Evolutionary conservation across 2,888 invertebrate species (phyloP).

Genomic region (Tachina fera): DNA sequence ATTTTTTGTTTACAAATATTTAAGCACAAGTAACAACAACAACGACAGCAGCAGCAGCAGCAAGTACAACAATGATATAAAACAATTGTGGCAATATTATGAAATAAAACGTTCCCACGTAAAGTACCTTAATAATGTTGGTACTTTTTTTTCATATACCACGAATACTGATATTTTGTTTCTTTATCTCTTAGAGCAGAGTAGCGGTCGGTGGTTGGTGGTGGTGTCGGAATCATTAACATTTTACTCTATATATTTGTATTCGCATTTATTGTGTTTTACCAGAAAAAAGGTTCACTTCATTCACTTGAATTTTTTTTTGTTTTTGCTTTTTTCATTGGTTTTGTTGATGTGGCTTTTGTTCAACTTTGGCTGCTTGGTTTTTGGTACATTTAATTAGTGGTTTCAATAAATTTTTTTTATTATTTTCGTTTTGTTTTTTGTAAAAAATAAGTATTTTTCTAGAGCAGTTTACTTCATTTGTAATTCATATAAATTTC

Average conservation of each 20-base stretch:
- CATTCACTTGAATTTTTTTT: conserved; percentile 28
- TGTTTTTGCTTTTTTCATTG: conserved; percentile 4
- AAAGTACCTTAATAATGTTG: conserved; percentile 48
- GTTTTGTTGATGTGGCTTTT: conserved; percentile 22
- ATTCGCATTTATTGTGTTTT: conserved; percentile 46
- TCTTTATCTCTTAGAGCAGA: background rate
- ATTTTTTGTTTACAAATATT: conserved; percentile 21
- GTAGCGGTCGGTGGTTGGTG: background rate
- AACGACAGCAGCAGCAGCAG: conserved; percentile 1
- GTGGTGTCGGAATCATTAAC: conserved; percentile 49
- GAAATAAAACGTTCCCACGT: conserved; percentile 66
- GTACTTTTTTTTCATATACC: conserved; percentile 19
- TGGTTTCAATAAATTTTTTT: conserved; percentile 62
- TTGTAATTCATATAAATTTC: conserved; percentile 68
- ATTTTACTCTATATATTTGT: conserved; percentile 64
- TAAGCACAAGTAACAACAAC: background rate
- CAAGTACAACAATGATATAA: conserved; percentile 22
- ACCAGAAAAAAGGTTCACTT: conserved; percentile 30
- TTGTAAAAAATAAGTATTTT: conserved; percentile 6
- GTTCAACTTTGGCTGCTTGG: conserved; percentile 27
- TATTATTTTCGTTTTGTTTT: conserved; percentile 12
- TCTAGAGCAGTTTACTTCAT: conserved; percentile 66
- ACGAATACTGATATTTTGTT: background rate
- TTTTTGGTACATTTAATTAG: conserved; percentile 63
- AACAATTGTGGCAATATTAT: conserved; percentile 64